Conservation (phyloP, 2,797 vertebrate genomes). For the Parauchenoglanis punctatus region DNA sequence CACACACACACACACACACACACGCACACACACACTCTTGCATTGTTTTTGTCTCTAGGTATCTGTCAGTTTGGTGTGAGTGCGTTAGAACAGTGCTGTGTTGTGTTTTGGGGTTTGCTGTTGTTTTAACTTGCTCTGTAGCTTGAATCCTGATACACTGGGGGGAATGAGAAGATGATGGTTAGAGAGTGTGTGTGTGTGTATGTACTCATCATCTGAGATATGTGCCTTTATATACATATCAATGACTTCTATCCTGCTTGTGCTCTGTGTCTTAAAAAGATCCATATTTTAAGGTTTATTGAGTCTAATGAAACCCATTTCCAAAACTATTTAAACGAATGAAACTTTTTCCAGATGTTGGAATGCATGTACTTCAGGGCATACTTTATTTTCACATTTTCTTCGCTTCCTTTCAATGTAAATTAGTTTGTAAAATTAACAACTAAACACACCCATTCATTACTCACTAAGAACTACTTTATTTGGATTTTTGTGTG, state of each 20-base stretch:
- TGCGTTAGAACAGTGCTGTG: slow-evolving; percentile 9
- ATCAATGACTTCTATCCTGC: not conserved
- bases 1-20: not conserved
- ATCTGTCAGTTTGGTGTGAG: not conserved
- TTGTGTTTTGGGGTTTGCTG: slow-evolving; percentile 43
- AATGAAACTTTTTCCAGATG: not conserved
- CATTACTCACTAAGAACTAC: too few species aligned
- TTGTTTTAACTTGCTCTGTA: slow-evolving; percentile 19
- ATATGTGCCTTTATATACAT: not conserved
- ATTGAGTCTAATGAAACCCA: not conserved
- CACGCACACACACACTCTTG: not conserved
- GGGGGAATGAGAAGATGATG: slow-evolving; percentile 3
- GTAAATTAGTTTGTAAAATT: too few species aligned
- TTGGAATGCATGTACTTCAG: not conserved
- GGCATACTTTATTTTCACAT: not conserved
- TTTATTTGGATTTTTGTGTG: too few species aligned
- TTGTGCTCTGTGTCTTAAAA: not conserved
- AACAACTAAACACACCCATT: too few species aligned
- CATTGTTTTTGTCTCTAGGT: slow-evolving; percentile 17
- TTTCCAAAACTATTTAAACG: not conserved
- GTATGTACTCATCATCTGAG: not conserved
- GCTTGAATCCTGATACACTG: slow-evolving; percentile 1
- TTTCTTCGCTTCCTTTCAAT: not conserved
- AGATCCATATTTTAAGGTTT: not conserved
- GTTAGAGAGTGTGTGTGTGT: not conserved